These are phyloP conservation scores for Chirona hameri DNA, from an alignment of 2,888 invertebrate species.

Conservation along the genomic window DNA sequence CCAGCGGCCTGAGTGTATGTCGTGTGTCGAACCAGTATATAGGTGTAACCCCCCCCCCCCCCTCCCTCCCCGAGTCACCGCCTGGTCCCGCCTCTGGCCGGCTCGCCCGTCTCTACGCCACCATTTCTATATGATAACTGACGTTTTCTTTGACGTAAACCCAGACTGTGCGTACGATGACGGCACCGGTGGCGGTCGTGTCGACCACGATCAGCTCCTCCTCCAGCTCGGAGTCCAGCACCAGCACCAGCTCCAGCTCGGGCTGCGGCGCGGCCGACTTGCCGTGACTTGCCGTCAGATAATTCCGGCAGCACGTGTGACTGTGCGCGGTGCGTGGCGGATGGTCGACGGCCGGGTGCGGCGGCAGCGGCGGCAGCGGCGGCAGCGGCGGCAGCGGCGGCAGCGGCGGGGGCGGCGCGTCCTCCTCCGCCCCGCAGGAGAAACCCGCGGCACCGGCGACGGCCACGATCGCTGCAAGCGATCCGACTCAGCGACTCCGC, in stretches of 20 bases:
- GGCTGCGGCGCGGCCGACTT: not conserved
- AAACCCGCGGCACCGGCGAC: not conserved
- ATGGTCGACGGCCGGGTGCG: too few relatives aligned
- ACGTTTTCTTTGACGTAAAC: too few relatives aligned
- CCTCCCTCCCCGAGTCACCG: too few relatives aligned
- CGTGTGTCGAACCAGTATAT: too few relatives aligned
- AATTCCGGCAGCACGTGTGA: too few relatives aligned
- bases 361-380: not conserved
- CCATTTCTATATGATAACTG: too few relatives aligned
- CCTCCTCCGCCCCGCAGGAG: not conserved
- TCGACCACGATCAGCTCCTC: not conserved
- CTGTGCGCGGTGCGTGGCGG: too few relatives aligned
- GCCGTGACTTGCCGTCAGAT: too few relatives aligned
- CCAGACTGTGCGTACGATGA: not conserved
- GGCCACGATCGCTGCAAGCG: slow-evolving; percentile 2
- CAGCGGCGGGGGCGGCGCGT: not conserved
- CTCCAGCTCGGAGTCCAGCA: not conserved
- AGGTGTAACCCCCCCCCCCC: too few relatives aligned
- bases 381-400: not conserved
- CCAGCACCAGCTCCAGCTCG: not conserved
- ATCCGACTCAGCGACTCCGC: slow-evolving; percentile 10
- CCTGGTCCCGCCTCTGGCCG: too few relatives aligned
- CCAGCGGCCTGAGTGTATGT: too few relatives aligned
- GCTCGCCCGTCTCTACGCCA: too few relatives aligned
- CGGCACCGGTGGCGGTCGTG: not conserved